Conservation (phyloP, 2,797 vertebrate genomes). For the Hapalemur alaotrensis region DNA sequence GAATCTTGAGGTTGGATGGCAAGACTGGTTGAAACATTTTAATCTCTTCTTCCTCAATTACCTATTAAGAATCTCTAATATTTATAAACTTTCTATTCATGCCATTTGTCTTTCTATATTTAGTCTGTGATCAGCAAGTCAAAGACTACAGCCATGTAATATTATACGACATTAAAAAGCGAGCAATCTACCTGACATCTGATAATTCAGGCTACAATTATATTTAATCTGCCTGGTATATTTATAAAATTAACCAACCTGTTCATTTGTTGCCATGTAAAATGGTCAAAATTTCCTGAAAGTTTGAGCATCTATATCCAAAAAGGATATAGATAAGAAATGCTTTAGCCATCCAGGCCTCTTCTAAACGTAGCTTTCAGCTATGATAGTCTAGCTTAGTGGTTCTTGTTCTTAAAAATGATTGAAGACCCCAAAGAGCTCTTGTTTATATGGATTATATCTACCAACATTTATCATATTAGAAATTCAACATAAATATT, state of each 20-base stretch:
- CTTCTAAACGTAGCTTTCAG: neutral
- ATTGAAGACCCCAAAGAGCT: neutral
- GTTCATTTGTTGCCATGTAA: neutral
- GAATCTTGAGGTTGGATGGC: neutral
- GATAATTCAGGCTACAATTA: neutral
- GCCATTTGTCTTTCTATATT: neutral
- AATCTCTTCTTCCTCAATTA: slow-evolving; percentile 16
- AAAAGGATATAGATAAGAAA: neutral
- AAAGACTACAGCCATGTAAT: neutral
- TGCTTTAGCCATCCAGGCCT: neutral
- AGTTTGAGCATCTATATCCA: neutral
- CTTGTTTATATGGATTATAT: neutral
- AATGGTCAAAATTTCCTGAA: neutral
- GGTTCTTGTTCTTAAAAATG: neutral
- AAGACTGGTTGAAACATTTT: neutral
- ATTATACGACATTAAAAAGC: neutral
- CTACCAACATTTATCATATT: neutral
- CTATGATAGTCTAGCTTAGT: neutral
- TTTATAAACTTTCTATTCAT: neutral
- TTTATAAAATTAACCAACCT: neutral
- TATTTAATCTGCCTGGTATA: neutral
- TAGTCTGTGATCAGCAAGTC: neutral
- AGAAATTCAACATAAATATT: slow-evolving; percentile 2
- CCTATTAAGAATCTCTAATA: neutral
- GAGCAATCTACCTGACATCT: neutral